Evolutionary conservation across 2,113 vertebrate genomes (phyloP).

Genomic region (Notechis scutatus): DNA sequence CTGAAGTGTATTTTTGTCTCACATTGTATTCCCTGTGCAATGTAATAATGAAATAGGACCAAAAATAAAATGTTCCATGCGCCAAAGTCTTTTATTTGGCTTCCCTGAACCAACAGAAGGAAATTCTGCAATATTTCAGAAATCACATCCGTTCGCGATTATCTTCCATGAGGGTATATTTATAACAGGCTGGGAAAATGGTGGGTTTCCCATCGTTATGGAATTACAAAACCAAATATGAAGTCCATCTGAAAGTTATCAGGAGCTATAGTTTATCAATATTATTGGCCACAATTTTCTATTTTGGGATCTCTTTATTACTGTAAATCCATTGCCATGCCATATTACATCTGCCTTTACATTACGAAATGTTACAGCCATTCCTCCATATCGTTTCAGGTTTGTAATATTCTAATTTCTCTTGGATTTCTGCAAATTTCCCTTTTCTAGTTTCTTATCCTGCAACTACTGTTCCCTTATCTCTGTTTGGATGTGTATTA

Average conservation of each 20-base stretch:
- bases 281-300: neutral
- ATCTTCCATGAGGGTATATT: neutral
- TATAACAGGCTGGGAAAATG: neutral
- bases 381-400: neutral
- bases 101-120: neutral
- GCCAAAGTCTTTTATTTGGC: neutral
- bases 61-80: neutral
- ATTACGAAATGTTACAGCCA: neutral
- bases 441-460: neutral
- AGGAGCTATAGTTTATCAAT: neutral
- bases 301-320: neutral
- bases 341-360: neutral
- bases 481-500: neutral
- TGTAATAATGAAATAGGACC: accelerated
- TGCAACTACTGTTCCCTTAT: neutral
- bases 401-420: neutral
- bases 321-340: neutral
- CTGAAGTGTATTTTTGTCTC: neutral
- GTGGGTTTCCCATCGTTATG: neutral
- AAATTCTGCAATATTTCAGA: neutral
- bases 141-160: neutral
- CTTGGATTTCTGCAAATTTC: neutral
- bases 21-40: accelerated
- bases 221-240: neutral
- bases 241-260: neutral